These are phyloP conservation scores for Platygyra sinensis DNA, from an alignment of 64 coral and sea anemone species.

Conservation along the genomic window DNA sequence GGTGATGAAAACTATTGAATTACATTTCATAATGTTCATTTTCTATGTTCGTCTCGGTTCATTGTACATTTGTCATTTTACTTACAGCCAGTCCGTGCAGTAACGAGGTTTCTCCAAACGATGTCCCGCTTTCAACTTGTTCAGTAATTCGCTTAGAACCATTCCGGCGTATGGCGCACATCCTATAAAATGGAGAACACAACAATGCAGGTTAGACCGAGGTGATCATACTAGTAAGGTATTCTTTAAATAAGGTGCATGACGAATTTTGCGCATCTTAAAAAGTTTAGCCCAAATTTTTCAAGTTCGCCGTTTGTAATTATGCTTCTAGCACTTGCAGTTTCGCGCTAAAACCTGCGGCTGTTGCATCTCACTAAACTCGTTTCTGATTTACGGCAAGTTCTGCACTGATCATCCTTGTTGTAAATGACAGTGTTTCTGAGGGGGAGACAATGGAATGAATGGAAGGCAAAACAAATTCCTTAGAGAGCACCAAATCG, in stretches of 20 bases:
- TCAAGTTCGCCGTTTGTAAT: neutral
- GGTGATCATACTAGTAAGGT: neutral
- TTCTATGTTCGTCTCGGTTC: neutral
- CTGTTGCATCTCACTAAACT: no score
- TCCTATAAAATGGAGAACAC: neutral
- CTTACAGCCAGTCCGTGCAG: conserved; percentile 41
- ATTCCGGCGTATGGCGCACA: conserved; percentile 40
- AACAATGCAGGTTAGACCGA: neutral
- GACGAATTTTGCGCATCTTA: neutral
- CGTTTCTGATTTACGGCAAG: no score
- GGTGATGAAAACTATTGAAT: no score
- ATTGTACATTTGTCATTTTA: neutral
- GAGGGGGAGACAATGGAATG: no score
- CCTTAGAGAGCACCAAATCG: no score
- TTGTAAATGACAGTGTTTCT: no score
- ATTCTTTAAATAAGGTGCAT: neutral
- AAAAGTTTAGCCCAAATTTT: no score
- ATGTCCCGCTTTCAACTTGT: conserved; percentile 33
- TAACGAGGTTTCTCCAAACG: conserved; percentile 38
- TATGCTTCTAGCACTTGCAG: no score
- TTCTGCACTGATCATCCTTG: no score
- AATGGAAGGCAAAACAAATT: no score
- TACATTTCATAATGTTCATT: no score
- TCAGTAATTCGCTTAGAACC: neutral
- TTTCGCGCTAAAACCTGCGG: no score